Base-by-base conservation (phyloP, 1,140 invertebrate genomes). In the Diabrotica virgifera region DNA sequence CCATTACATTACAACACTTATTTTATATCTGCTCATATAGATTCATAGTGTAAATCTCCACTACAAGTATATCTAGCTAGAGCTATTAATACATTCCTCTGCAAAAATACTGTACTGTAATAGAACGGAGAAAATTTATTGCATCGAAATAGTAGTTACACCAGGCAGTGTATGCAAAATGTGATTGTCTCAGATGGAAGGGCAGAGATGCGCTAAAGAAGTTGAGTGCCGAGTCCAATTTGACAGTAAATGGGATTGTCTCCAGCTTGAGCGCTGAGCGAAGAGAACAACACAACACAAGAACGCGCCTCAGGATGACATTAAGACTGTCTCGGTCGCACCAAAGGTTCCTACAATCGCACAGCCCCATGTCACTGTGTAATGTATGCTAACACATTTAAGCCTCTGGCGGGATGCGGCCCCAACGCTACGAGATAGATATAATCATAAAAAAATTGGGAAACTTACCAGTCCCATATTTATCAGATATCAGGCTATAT, bases 341-440 rank as follows among this genome's bases (percentile, higher is more conserved):
- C 65, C 71, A 76, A 72, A 76, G 73, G 73, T 67, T 67, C 66
- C 70, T 62, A 63, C 62, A 40, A 38, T 36, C 13, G 64, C 62
- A 69, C 73, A 75, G 69, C 74, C 74, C 73, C 74, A 70, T 76
- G 73, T 76, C 74, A 76, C 74, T 74, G 72, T 67, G 69, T 76
- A 76, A 76, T 76, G 70, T 76, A 76, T 76, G 74, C 74, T 76
- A 76, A 74, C 70, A 74, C 68, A 73, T 74, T 74, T 76, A 72
- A 68, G 71, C 74, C 67, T 65, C 51, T 68, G 74, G 71, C 73
- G 40, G 40, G n/a, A 46, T 10, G 40, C 40, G 40, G 40, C 40
- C 8, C 40, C 5, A n/a, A n/a, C 40, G 40, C 40, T 46, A 24
- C 24, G 24, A 24, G 24, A 24, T 24, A 24, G 40, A 5, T 46